These are phyloP conservation scores for Heliocidaris erythrogramma DNA, from an alignment of 35 echinoderm and acorn worm species.

Conservation along the genomic window DNA sequence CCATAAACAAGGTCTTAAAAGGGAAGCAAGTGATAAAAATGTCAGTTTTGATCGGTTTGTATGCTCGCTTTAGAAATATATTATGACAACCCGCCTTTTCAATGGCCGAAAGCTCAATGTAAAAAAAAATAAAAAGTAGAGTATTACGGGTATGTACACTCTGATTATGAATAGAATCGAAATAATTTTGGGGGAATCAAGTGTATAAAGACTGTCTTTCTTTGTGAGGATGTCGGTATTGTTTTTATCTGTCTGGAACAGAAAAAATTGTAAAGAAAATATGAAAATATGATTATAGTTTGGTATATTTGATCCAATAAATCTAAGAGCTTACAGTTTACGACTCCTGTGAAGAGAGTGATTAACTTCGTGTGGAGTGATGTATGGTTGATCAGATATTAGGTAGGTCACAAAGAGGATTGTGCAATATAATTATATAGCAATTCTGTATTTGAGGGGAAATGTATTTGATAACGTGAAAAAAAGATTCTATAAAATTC, in stretches of 20 bases:
- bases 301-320: not conserved
- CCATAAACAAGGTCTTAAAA: too few species aligned
- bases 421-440: not conserved
- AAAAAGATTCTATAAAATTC: too few species aligned
- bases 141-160: not conserved
- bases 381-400: not conserved
- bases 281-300: not conserved
- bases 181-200: not conserved
- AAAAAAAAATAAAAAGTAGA: not conserved
- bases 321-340: not conserved
- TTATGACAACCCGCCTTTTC: not conserved
- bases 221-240: not conserved
- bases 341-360: not conserved
- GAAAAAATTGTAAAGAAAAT: not conserved
- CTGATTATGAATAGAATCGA: not conserved
- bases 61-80: not conserved
- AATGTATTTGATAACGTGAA: too few species aligned
- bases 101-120: not conserved
- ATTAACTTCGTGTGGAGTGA: not conserved
- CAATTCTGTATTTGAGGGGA: not conserved
- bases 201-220: not conserved
- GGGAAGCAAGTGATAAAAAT: too few species aligned
- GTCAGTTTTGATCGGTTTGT: not conserved
- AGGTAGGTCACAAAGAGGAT: not conserved
- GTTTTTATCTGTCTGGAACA: conserved; percentile 6